Evolutionary conservation across 2,113 vertebrate genomes (phyloP).

Genomic region (Istiophorus platypterus): DNA sequence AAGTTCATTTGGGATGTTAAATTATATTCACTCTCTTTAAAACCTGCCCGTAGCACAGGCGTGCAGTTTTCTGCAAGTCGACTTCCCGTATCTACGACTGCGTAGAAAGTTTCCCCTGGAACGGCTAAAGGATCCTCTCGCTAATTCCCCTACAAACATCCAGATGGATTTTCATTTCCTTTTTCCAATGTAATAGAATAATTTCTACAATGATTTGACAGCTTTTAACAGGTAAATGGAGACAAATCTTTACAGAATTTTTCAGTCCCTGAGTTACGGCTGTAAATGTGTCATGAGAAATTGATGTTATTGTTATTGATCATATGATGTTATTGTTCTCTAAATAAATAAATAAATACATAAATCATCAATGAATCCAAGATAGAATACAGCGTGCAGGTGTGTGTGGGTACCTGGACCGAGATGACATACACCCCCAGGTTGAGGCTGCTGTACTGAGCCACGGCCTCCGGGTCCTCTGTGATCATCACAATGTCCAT

Average conservation of each 20-base stretch:
- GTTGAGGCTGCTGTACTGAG: slow-evolving; percentile 87
- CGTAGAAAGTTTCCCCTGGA: background rate
- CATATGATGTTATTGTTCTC: no score
- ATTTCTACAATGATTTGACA: background rate
- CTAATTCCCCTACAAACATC: background rate
- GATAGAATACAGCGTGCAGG: background rate
- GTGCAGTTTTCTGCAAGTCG: no score
- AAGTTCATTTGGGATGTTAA: background rate
- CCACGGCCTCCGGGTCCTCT: slow-evolving; percentile 88
- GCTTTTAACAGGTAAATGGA: background rate
- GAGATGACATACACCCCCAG: slow-evolving; percentile 94
- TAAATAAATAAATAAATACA: no score
- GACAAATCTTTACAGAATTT: no score
- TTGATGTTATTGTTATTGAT: no score
- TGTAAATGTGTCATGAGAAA: no score
- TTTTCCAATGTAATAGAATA: background rate
- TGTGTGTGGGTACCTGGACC: slow-evolving; percentile 85
- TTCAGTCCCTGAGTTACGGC: no score
- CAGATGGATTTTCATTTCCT: no score
- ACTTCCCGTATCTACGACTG: no score
- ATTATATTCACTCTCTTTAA: background rate
- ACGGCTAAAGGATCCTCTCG: background rate
- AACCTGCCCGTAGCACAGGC: background rate
- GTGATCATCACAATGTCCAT: slow-evolving; percentile 96
- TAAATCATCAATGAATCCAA: no score